These are phyloP conservation scores for Ondatra zibethicus DNA, from an alignment of 2,113 vertebrate species.

Conservation along the genomic window DNA sequence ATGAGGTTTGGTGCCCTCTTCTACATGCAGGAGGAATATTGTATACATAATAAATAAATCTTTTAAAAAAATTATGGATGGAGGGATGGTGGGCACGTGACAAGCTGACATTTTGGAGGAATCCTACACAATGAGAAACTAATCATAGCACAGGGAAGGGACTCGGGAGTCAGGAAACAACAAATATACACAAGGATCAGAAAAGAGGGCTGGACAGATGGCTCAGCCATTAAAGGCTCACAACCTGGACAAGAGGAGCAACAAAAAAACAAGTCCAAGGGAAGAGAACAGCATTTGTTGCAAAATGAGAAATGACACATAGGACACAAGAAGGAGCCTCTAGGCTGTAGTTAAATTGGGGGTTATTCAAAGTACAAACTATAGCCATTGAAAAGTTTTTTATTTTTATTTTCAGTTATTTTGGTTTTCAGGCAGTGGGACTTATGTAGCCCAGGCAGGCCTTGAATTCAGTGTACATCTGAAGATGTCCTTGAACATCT, in stretches of 20 bases:
- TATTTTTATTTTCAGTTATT: background rate
- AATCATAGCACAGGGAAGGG: background rate
- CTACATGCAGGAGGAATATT: too few relatives aligned
- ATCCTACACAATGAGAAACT: background rate
- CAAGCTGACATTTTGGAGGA: background rate
- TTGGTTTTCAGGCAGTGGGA: background rate
- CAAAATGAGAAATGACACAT: background rate
- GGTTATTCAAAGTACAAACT: background rate
- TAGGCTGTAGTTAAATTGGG: background rate
- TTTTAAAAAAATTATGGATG: background rate
- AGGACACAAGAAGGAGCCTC: background rate
- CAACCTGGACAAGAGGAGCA: background rate
- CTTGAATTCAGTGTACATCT: background rate
- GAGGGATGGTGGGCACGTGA: background rate
- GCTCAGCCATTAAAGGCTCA: background rate
- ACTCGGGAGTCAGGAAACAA: background rate
- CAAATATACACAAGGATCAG: background rate
- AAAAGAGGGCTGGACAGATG: background rate
- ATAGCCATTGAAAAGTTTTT: background rate
- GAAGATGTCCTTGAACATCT: background rate
- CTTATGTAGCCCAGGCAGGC: background rate
- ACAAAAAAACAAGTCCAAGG: background rate
- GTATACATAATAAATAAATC: too few relatives aligned
- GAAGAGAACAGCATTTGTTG: too few relatives aligned
- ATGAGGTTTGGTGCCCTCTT: too few relatives aligned